Conservation (phyloP, 2,797 vertebrate species). For the Chanos chanos region DNA sequence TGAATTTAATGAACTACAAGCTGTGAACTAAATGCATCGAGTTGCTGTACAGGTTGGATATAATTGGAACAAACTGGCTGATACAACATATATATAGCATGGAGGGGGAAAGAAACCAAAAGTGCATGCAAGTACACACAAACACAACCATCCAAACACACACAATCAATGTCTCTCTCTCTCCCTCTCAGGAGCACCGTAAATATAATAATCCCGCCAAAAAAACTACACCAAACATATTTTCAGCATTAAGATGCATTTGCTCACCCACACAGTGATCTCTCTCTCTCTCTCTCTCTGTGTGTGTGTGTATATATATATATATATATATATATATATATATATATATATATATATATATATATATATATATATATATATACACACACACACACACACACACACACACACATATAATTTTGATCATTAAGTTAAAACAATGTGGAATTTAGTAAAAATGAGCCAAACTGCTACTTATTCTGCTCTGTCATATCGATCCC, state of each 20-base stretch:
- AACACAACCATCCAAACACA: not conserved
- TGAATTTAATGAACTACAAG: slow-evolving; percentile 28
- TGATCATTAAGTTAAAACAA: no score
- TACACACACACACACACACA: no score
- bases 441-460: no score
- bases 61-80: slow-evolving; percentile 44
- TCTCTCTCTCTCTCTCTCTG: no score
- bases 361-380: no score
- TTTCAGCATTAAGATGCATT: no score
- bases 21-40: slow-evolving; percentile 43
- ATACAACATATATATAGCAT: slow-evolving; percentile 26
- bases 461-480: no score
- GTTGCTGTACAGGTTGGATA: slow-evolving; percentile 30
- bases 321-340: no score
- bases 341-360: no score
- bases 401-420: no score
- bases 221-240: not conserved
- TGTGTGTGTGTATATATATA: no score
- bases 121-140: not conserved
- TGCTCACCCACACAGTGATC: no score
- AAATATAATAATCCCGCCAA: not conserved
- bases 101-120: not conserved
- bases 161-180: not conserved
- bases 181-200: not conserved
- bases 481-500: not conserved